A percentile compares a stretch with the other conserved stretches of the same genome.
These are phyloP conservation scores for Lerista edwardsae DNA, from an alignment of 2,797 vertebrate species.

Conservation along the genomic window DNA sequence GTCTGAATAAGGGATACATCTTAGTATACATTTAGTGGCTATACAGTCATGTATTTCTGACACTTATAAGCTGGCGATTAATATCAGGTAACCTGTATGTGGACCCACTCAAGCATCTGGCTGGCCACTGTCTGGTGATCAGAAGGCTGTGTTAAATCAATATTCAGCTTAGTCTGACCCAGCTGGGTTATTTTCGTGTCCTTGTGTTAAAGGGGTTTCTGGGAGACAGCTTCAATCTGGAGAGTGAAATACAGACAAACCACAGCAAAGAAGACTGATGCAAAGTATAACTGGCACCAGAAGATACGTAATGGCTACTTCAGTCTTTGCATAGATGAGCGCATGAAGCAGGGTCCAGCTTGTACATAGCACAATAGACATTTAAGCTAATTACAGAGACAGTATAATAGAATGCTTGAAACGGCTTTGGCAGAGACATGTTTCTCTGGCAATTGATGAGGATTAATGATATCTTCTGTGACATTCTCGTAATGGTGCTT, in stretches of 20 bases:
- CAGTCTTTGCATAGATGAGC: slow-evolving; percentile 70
- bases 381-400: slow-evolving; percentile 73
- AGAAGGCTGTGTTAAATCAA: background rate
- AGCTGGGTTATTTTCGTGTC: background rate
- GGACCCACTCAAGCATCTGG: background rate
- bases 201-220: slow-evolving; percentile 7
- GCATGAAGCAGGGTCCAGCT: slow-evolving; percentile 68
- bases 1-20: too few species aligned
- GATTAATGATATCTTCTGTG: slow-evolving; percentile 57
- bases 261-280: slow-evolving; percentile 29
- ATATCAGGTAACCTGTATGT: background rate
- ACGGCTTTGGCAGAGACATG: slow-evolving; percentile 62
- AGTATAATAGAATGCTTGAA: slow-evolving; percentile 71
- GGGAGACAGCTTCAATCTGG: slow-evolving; percentile 24
- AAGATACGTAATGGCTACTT: slow-evolving; percentile 36
- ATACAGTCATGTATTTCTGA: background rate
- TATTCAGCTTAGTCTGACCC: background rate
- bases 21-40: too few species aligned
- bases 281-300: slow-evolving; percentile 40
- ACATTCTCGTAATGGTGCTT: slow-evolving; percentile 39
- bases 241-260: slow-evolving; percentile 26
- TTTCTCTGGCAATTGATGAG: slow-evolving; percentile 69
- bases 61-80: background rate
- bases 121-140: background rate
- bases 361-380: slow-evolving; percentile 68